These are phyloP conservation scores for Penaeus vannamei DNA, from an alignment of 1,140 invertebrate species.

Conservation along the genomic window DNA sequence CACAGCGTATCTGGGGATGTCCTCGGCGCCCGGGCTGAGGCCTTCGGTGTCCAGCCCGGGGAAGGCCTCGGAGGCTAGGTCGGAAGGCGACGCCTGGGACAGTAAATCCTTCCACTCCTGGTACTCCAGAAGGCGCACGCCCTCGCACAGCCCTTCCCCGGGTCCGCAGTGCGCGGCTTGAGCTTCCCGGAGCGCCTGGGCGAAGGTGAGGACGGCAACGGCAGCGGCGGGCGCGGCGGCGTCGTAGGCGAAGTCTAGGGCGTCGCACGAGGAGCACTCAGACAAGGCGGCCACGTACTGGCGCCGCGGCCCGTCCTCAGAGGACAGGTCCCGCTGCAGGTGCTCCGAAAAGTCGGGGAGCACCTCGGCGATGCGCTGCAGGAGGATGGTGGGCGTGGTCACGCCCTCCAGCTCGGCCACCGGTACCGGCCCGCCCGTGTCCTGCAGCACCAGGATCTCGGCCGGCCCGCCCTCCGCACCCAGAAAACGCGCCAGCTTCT, in stretches of 20 bases:
- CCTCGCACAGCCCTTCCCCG: neutral
- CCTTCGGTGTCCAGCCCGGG: constrained; percentile 12
- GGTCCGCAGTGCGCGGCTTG: constrained; percentile 12
- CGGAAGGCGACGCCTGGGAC: neutral
- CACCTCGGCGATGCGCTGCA: constrained; percentile 24
- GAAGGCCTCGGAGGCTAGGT: constrained; percentile 9
- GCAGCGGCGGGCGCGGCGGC: constrained; percentile 37
- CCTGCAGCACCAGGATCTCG: constrained; percentile 38
- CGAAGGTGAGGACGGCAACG: constrained; percentile 37
- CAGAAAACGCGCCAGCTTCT: constrained; percentile 13
- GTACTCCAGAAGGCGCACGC: neutral
- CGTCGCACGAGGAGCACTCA: constrained; percentile 31
- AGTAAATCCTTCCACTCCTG: constrained; percentile 38
- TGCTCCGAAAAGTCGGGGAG: constrained; percentile 31
- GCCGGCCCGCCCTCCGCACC: constrained; percentile 5
- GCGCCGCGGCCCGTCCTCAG: constrained; percentile 12
- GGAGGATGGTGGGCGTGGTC: constrained; percentile 21
- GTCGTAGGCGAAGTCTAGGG: constrained; percentile 37
- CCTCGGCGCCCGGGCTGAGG: constrained; percentile 36
- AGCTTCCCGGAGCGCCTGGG: constrained; percentile 38
- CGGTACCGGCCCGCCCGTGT: constrained; percentile 47
- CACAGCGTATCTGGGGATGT: constrained; percentile 41
- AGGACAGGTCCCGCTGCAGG: constrained; percentile 31
- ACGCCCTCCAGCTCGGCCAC: constrained; percentile 42
- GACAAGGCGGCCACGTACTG: constrained; percentile 45